A percentile compares a stretch with the other conserved stretches of the same genome.
These are phyloP conservation scores for Ceuthmochares aereus DNA, from an alignment of 2,113 vertebrate species.

Conservation along the genomic window DNA sequence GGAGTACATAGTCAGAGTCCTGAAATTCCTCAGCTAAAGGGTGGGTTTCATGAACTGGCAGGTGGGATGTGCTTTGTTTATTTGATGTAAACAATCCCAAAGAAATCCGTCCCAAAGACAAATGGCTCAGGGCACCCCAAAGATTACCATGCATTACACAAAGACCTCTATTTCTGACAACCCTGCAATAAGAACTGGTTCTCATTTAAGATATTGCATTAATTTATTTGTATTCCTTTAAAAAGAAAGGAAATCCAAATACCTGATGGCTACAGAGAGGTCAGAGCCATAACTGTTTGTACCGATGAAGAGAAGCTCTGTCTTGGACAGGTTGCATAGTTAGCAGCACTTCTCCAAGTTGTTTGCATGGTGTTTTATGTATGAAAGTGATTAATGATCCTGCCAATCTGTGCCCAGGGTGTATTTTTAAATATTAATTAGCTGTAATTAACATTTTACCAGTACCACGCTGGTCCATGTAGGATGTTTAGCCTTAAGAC, in stretches of 20 bases:
- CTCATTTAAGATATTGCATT: constrained; percentile 36
- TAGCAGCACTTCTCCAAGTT: constrained; percentile 52
- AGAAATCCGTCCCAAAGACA: not conserved
- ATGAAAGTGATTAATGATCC: constrained; percentile 6
- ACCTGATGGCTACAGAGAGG: constrained; percentile 59
- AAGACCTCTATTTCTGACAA: not conserved
- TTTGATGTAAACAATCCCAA: not conserved
- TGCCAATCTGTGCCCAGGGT: not conserved
- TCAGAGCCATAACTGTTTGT: constrained; percentile 41
- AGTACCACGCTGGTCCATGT: not conserved
- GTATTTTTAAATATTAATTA: not conserved
- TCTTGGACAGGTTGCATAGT: constrained; percentile 65
- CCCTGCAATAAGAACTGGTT: not conserved
- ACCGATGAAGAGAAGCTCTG: constrained; percentile 56
- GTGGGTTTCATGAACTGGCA: not conserved
- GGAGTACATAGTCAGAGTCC: not conserved
- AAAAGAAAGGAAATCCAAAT: constrained; percentile 66
- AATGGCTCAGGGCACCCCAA: not conserved
- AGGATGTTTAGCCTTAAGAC: constrained; percentile 3
- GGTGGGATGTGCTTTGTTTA: not conserved
- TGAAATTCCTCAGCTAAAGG: not conserved
- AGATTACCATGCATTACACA: not conserved
- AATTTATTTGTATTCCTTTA: constrained; percentile 62
- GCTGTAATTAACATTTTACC: constrained; percentile 9
- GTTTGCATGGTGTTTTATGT: not conserved